Conservation (phyloP, 2,888 invertebrate genomes). For the Polymixis lichenea region DNA sequence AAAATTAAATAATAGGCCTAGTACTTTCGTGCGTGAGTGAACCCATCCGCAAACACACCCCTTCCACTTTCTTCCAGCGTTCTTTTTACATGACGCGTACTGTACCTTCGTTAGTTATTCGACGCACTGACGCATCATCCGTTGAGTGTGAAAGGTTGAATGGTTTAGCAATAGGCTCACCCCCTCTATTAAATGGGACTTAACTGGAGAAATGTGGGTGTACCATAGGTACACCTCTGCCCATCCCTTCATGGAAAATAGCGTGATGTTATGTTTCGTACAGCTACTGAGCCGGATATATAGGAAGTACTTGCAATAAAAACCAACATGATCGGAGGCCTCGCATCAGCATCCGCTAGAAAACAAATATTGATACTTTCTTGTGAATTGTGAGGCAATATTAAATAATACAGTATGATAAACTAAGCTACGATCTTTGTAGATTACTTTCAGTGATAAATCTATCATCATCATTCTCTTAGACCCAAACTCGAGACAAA, state of each 20-base stretch:
- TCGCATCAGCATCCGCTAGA: not conserved
- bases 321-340: slow-evolving; percentile 9
- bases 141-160: no score
- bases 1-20: not conserved
- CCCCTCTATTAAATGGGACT: no score
- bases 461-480: not conserved
- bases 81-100: no score
- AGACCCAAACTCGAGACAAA: not conserved
- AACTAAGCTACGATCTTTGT: not conserved
- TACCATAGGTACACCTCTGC: no score
- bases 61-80: no score
- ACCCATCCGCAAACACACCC: not conserved
- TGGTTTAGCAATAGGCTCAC: no score
- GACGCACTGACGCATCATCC: no score
- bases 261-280: no score
- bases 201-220: no score
- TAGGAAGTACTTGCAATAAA: not conserved
- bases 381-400: not conserved
- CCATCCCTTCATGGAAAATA: no score
- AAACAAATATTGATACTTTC: not conserved
- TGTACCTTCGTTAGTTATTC: no score
- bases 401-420: not conserved
- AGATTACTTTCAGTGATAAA: not conserved
- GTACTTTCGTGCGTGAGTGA: not conserved
- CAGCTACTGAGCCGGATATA: not conserved